Evolutionary conservation across 2,113 vertebrate genomes (phyloP).

Genomic region (Suncus etruscus): DNA sequence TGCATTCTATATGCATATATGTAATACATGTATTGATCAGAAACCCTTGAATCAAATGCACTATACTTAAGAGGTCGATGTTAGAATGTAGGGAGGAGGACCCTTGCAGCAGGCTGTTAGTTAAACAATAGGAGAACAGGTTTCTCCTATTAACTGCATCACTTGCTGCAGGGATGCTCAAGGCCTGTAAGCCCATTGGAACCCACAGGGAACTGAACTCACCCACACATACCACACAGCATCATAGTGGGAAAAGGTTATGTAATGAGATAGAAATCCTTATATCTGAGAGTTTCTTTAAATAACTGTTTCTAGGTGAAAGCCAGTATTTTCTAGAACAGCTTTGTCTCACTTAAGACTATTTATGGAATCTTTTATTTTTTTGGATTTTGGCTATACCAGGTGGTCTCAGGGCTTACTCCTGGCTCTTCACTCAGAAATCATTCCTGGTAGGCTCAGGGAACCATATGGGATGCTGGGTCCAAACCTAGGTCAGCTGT

Average conservation of each 20-base stretch:
- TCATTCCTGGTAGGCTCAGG: too few relatives aligned
- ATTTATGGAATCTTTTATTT: background rate
- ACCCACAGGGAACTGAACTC: slow-evolving; percentile 71
- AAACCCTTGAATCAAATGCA: slow-evolving; percentile 27
- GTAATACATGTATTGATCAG: background rate
- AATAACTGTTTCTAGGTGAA: slow-evolving; percentile 69
- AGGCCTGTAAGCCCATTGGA: slow-evolving; percentile 72
- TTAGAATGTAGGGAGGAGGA: slow-evolving; percentile 70
- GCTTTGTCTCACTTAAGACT: slow-evolving; percentile 15
- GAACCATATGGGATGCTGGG: too few relatives aligned
- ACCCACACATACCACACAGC: slow-evolving; percentile 65
- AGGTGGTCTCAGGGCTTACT: too few relatives aligned
- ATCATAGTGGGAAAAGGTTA: slow-evolving; percentile 54
- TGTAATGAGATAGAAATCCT: slow-evolving; percentile 70
- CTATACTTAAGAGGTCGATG: slow-evolving; percentile 54
- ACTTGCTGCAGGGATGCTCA: slow-evolving; percentile 75
- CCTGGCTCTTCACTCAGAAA: too few relatives aligned
- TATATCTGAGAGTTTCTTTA: slow-evolving; percentile 71
- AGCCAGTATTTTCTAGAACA: slow-evolving; percentile 57
- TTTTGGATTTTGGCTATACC: too few relatives aligned
- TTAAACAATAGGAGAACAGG: slow-evolving; percentile 72
- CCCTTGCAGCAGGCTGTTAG: slow-evolving; percentile 74
- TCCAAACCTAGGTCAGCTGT: too few relatives aligned
- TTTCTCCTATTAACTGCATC: slow-evolving; percentile 65
- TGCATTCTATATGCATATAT: background rate